These are phyloP conservation scores for Macrocentrus cingulum DNA, from an alignment of 1,140 invertebrate genomes.

Conservation along the genomic window DNA sequence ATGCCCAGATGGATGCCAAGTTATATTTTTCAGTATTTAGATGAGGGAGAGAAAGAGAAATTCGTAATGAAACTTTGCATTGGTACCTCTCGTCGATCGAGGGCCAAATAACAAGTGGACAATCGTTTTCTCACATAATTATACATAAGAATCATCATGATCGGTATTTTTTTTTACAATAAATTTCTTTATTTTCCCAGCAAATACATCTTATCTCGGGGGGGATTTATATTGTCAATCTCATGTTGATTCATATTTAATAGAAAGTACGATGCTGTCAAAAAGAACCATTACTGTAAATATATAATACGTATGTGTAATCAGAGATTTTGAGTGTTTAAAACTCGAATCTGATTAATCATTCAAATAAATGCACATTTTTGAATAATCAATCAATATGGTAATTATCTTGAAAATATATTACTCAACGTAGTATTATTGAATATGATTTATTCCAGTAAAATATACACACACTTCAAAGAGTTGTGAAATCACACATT, in stretches of 20 bases:
- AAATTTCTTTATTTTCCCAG: background rate
- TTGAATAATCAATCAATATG: background rate
- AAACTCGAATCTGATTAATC: conserved; percentile 1
- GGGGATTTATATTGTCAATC: too few relatives aligned
- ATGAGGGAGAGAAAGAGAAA: background rate
- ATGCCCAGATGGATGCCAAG: conserved; percentile 8
- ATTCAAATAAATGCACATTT: conserved; percentile 19
- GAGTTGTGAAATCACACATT: conserved; percentile 49
- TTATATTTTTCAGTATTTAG: conserved; percentile 23
- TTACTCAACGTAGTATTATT: conserved; percentile 6
- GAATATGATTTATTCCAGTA: conserved; percentile 9
- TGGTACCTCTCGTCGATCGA: background rate
- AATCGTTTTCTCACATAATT: background rate
- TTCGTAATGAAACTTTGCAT: background rate
- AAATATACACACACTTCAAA: conserved; percentile 48
- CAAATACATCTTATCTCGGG: background rate
- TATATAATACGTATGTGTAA: conserved; percentile 8
- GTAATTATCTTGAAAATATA: conserved; percentile 3
- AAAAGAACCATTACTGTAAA: conserved; percentile 9
- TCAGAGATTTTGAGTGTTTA: conserved; percentile 4
- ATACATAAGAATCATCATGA: background rate
- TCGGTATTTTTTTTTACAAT: background rate
- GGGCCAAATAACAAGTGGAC: background rate
- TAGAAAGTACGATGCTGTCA: too few relatives aligned
- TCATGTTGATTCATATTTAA: background rate